Evolutionary conservation across 1,140 invertebrate genomes (phyloP).

Genomic region (Battus philenor): DNA sequence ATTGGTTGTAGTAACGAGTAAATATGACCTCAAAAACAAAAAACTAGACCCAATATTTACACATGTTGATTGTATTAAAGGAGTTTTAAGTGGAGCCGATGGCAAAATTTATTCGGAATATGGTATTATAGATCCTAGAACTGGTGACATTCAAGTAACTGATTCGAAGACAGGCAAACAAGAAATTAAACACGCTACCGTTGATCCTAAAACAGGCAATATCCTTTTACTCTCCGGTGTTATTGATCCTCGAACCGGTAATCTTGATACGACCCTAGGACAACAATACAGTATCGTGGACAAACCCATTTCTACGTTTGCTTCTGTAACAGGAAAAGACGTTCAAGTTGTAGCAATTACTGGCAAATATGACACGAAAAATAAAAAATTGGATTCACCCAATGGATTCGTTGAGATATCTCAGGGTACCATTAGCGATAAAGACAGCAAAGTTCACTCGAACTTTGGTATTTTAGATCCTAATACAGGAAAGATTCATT

Average conservation of each 20-base stretch:
- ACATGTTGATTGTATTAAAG: slow-evolving; percentile 76
- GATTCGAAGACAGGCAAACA: slow-evolving; percentile 76
- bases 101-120: slow-evolving; percentile 78
- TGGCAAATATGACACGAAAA: slow-evolving; percentile 76
- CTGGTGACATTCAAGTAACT: slow-evolving; percentile 73
- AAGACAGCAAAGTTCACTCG: slow-evolving; percentile 77
- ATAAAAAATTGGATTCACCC: slow-evolving; percentile 75
- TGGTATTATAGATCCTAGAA: slow-evolving; percentile 77
- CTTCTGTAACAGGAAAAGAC: slow-evolving; percentile 71
- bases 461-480: slow-evolving; percentile 80
- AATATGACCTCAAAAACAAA: slow-evolving; percentile 76
- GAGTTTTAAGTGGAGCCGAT: slow-evolving; percentile 75
- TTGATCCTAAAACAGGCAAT: slow-evolving; percentile 77
- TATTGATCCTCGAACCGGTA: slow-evolving; percentile 74
- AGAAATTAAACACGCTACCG: slow-evolving; percentile 71
- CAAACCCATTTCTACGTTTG: slow-evolving; percentile 78
- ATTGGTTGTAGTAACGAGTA: slow-evolving; percentile 77
- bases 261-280: slow-evolving; percentile 71
- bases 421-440: slow-evolving; percentile 68
- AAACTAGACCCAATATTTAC: slow-evolving; percentile 76
- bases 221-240: slow-evolving; percentile 76
- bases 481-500: slow-evolving; percentile 79
- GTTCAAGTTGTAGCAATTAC: slow-evolving; percentile 76
- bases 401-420: slow-evolving; percentile 77
- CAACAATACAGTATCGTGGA: slow-evolving; percentile 78